phyloP scores from a whole-genome alignment of 2,888 invertebrate genomes.

The Odontocerum albicorne region DNA sequence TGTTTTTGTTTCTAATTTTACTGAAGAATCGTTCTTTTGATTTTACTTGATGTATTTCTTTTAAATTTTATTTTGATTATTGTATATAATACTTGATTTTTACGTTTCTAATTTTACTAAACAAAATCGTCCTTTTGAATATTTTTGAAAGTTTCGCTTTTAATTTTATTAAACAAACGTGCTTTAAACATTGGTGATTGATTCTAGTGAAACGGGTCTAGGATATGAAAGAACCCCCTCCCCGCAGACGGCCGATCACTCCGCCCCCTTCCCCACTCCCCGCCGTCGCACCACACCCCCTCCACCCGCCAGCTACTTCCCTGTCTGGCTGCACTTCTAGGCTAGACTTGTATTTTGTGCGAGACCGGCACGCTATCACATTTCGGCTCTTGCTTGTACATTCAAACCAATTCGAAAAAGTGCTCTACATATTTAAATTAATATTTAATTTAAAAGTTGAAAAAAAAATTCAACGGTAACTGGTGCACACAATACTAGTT shows the following conservation, averaged over 20 bases:
- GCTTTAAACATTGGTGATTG: neutral
- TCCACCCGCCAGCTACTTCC: slow-evolving; percentile 33
- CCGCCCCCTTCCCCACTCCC: slow-evolving; percentile 49
- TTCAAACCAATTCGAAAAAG: slow-evolving; percentile 2
- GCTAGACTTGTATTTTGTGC: slow-evolving; percentile 28
- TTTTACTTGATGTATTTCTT: too few species aligned
- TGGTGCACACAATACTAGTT: too few species aligned
- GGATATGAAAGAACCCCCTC: slow-evolving; percentile 47
- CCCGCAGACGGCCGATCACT: too few species aligned
- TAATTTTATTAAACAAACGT: too few species aligned
- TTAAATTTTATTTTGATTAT: too few species aligned
- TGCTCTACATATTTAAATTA: neutral
- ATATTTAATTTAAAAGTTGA: neutral
- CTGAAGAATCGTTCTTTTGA: too few species aligned
- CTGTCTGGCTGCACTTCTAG: slow-evolving; percentile 35
- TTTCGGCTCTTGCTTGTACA: slow-evolving; percentile 33
- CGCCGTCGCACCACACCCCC: slow-evolving; percentile 37
- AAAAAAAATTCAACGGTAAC: neutral
- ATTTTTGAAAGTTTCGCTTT: too few species aligned
- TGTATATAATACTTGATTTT: too few species aligned
- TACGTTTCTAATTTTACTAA: too few species aligned
- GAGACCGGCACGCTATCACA: slow-evolving; percentile 32
- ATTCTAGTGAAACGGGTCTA: slow-evolving; percentile 19
- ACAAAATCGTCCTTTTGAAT: too few species aligned
- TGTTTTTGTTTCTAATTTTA: too few species aligned